A percentile compares a stretch with the other conserved stretches of the same genome.
These are phyloP conservation scores for Pelmatolapia mariae DNA, from an alignment of 2,113 vertebrate species.

Conservation along the genomic window DNA sequence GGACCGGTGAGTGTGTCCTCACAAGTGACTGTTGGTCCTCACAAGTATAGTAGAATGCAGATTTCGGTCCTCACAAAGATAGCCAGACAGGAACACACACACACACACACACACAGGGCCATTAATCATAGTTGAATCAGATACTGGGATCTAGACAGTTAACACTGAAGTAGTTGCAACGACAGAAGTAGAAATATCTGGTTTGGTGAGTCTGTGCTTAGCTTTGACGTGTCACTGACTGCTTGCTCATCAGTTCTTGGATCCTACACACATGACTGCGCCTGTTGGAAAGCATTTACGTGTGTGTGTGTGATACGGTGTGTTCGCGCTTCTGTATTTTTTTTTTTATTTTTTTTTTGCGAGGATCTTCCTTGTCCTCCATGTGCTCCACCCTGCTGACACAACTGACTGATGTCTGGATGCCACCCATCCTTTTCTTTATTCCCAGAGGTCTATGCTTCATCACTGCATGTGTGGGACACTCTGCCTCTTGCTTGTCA, in stretches of 20 bases:
- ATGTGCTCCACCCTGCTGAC: not conserved
- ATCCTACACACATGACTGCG: not conserved
- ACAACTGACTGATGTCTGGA: not conserved
- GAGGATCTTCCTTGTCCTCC: not conserved
- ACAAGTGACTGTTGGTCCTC: not conserved
- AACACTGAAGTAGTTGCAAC: not conserved
- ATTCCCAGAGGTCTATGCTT: slow-evolving; percentile 8
- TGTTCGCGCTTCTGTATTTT: not conserved
- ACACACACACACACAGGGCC: not conserved
- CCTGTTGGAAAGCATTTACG: not conserved
- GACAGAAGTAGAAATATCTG: not conserved
- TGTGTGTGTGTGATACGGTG: not conserved
- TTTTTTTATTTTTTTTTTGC: not conserved
- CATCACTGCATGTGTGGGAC: not conserved
- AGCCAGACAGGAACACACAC: not conserved
- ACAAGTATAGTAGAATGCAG: not conserved
- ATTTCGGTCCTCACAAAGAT: not conserved
- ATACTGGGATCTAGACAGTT: not conserved
- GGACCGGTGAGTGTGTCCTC: too few relatives aligned
- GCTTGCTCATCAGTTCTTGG: not conserved
- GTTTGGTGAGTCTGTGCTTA: not conserved
- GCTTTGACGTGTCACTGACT: not conserved
- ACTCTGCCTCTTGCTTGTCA: not conserved
- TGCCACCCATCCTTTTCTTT: not conserved
- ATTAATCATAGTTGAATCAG: not conserved